A percentile compares a stretch with the other conserved stretches of the same genome.
Conservation (phyloP, 2,113 vertebrate genomes). For the Spilogale gracilis region DNA sequence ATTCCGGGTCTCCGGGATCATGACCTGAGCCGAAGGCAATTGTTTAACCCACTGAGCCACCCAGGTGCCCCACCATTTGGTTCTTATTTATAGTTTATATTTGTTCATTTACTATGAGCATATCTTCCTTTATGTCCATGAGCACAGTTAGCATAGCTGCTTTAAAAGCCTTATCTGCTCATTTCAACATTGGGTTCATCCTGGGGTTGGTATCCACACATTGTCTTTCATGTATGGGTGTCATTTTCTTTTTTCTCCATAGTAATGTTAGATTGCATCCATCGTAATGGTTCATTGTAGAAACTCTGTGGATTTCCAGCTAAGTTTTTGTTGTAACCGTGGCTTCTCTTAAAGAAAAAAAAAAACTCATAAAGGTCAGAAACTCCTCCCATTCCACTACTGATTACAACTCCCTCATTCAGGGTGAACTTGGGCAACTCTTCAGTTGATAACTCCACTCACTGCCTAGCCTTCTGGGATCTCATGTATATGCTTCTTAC, state of each 20-base stretch:
- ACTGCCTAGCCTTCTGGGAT: background rate
- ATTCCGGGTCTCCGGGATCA: too few species aligned
- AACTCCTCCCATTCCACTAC: background rate
- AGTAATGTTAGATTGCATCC: background rate
- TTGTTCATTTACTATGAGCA: background rate
- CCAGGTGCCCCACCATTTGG: background rate
- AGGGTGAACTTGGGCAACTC: background rate
- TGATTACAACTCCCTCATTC: background rate
- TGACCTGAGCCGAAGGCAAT: too few species aligned
- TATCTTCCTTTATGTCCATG: background rate
- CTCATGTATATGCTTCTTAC: background rate
- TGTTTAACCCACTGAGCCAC: too few species aligned
- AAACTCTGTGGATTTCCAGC: background rate
- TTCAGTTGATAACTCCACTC: background rate
- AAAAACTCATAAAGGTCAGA: background rate
- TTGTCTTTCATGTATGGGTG: background rate
- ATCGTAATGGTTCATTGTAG: background rate
- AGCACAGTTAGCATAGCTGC: background rate
- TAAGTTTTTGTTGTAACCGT: background rate
- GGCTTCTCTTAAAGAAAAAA: background rate
- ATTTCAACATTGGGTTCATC: background rate
- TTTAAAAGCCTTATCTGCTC: slow-evolving; percentile 16
- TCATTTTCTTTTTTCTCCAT: slow-evolving; percentile 5
- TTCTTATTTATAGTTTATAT: slow-evolving; percentile 3
- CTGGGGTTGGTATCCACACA: background rate